Evolutionary conservation across 1,140 invertebrate species (phyloP), one percentile per base, ranked within the genome.

Genomic region (Orius laevigatus): DNA sequence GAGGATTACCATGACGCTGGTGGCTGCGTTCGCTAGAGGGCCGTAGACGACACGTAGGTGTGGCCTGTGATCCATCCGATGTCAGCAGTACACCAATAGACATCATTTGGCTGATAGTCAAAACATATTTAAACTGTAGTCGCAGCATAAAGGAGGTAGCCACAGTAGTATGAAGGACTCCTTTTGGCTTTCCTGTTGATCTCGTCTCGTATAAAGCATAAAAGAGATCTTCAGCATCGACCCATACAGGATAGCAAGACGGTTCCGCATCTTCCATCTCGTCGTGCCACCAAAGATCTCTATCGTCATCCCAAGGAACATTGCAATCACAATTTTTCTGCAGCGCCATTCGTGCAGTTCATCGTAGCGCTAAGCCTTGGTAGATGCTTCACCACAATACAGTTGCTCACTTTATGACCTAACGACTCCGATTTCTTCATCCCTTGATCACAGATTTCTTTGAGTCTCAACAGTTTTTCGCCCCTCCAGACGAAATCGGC

Each of bases 21-120:
- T 95, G 8, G 92, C 84, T n/a, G 76, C 84, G 68, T 96, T 96
- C 1, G 84, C 79, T 25, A 98, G 64, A 3, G 92, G 90, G 16
- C 90, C 93, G 63, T 98, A 98, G 8, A 90, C 82, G 8, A 94
- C 84, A 8, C 8, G 60, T 97, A 96, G 1, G 86, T 90, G 63
- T 98, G 93, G 10, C 92, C 91, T 41, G 91, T 97, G 59, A 98
- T 96, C 93, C 93, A 98, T 43, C 93, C 93, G 48, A 97, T 80
- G 63, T 98, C 94, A n/a, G 94, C 94, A n/a, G 93, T 97, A 60
- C 94, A 97, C 84, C 89, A 98, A 66, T 86, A 97, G 42, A 96
- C 71, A 63, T 98, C 94, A 33, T 74, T 74, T 0, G 81, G 78
- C 55, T 87, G 81, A 63, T 93, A 91, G 63, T 98, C 91, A 63